A percentile compares a stretch with the other conserved stretches of the same genome.
phyloP scores from a whole-genome alignment of 2,113 vertebrate genomes.

The Poeciliopsis occidentalis region DNA sequence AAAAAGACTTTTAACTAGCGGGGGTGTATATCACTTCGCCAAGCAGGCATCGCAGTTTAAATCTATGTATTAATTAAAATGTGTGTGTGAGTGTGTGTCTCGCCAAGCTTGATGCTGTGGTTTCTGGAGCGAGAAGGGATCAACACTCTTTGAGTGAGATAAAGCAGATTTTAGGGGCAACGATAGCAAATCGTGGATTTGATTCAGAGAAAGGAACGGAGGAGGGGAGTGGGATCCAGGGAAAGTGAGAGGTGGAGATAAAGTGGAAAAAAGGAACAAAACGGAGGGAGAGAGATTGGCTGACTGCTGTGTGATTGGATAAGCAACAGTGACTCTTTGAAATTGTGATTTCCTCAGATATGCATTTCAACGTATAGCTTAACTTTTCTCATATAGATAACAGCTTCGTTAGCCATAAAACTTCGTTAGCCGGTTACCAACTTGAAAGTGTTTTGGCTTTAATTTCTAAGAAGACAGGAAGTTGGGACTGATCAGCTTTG shows the following conservation, averaged over 20 bases:
- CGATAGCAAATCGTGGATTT: constrained; percentile 65
- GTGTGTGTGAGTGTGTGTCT: constrained; percentile 23
- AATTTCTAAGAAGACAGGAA: constrained; percentile 36
- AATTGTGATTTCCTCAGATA: constrained; percentile 68
- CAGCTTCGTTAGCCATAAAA: constrained; percentile 54
- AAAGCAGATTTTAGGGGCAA: constrained; percentile 44
- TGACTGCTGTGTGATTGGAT: constrained; percentile 74
- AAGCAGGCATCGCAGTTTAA: constrained; percentile 70
- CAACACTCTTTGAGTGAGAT: constrained; percentile 63
- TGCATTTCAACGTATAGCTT: constrained; percentile 61
- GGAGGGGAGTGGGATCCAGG: constrained; percentile 47
- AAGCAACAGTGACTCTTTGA: constrained; percentile 75
- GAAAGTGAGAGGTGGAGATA: constrained; percentile 70
- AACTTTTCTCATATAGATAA: constrained; percentile 66
- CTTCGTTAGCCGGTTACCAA: constrained; percentile 35
- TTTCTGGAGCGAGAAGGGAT: constrained; percentile 64
- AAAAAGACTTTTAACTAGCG: constrained; percentile 76
- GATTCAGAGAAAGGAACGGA: constrained; percentile 55
- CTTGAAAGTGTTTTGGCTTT: constrained; percentile 54
- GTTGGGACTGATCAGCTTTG: constrained; percentile 55
- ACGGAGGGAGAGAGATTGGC: constrained; percentile 23
- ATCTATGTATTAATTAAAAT: constrained; percentile 77
- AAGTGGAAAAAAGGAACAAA: constrained; percentile 36
- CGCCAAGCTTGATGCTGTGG: constrained; percentile 29
- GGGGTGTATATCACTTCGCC: constrained; percentile 75